Conservation (phyloP, 1,140 invertebrate genomes). For the Atta colombica region DNA sequence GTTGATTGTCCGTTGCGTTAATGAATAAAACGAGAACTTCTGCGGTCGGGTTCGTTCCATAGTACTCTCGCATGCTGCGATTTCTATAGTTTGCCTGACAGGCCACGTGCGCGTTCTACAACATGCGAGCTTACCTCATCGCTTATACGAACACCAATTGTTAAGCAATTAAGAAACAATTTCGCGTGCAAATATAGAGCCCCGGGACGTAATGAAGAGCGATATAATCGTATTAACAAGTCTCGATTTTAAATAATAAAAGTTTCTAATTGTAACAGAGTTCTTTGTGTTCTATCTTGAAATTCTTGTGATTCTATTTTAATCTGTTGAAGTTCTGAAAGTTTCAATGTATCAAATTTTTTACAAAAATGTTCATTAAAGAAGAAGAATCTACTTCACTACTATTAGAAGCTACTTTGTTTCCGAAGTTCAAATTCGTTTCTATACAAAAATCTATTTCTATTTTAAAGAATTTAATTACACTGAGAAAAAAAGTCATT, state of each 20-base stretch:
- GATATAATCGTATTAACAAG: conserved; percentile 51
- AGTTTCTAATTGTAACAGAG: neutral
- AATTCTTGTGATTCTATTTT: neutral
- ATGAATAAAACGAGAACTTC: conserved; percentile 52
- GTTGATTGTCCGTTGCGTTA: conserved; percentile 35
- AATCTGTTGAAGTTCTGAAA: neutral
- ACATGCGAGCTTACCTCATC: conserved; percentile 80
- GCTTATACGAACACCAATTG: conserved; percentile 74
- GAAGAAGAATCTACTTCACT: neutral
- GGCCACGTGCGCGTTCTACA: conserved; percentile 49
- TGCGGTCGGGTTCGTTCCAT: conserved; percentile 9
- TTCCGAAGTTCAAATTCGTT: neutral
- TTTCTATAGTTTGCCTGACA: conserved; percentile 60
- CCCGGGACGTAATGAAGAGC: conserved; percentile 67
- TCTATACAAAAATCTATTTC: neutral
- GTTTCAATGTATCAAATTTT: neutral
- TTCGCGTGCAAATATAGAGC: conserved; percentile 73
- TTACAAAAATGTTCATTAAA: neutral
- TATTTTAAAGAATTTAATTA: neutral
- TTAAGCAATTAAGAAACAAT: conserved; percentile 81
- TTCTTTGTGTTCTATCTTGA: neutral
- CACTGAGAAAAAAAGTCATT: too few species aligned
- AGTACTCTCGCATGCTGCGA: conserved; percentile 59
- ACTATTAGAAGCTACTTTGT: neutral
- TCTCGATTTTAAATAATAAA: conserved; percentile 20